Evolutionary conservation across 2,888 invertebrate genomes (phyloP).

Genomic region (Patella depressa): DNA sequence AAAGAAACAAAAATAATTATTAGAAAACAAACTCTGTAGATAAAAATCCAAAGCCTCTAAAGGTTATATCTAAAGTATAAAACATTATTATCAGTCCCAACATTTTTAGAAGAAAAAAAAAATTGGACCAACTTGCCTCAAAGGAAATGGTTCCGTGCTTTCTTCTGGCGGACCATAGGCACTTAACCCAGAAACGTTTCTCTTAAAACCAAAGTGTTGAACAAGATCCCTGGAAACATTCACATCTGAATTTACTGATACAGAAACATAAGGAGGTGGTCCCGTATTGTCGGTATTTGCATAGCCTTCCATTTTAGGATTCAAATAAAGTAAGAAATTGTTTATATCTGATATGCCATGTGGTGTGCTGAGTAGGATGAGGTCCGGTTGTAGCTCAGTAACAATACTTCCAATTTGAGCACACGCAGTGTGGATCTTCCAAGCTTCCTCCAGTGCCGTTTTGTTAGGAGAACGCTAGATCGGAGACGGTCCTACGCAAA

Average conservation of each 20-base stretch:
- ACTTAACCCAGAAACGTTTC: slow-evolving; percentile 47
- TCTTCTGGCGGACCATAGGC: slow-evolving; percentile 49
- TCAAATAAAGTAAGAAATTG: slow-evolving; percentile 48
- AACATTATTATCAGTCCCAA: no score
- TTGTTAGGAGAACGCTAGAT: no score
- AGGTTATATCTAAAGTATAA: no score
- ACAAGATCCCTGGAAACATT: slow-evolving; percentile 33
- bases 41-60: background rate
- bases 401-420: slow-evolving; percentile 41
- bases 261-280: slow-evolving; percentile 46
- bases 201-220: slow-evolving; percentile 25
- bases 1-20: background rate
- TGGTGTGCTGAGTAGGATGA: slow-evolving; percentile 48
- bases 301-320: slow-evolving; percentile 34
- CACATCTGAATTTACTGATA: slow-evolving; percentile 37
- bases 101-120: no score
- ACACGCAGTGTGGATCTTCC: slow-evolving; percentile 44
- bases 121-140: slow-evolving; percentile 37
- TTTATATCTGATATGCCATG: slow-evolving; percentile 48
- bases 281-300: slow-evolving; percentile 49
- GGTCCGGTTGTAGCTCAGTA: slow-evolving; percentile 36
- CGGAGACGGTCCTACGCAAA: no score
- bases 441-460: slow-evolving; percentile 43
- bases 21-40: slow-evolving; percentile 4
- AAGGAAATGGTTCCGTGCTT: slow-evolving; percentile 45